Evolutionary conservation across 1,140 invertebrate species (phyloP).

Genomic region (Ceratoteleas bidentatus): DNA sequence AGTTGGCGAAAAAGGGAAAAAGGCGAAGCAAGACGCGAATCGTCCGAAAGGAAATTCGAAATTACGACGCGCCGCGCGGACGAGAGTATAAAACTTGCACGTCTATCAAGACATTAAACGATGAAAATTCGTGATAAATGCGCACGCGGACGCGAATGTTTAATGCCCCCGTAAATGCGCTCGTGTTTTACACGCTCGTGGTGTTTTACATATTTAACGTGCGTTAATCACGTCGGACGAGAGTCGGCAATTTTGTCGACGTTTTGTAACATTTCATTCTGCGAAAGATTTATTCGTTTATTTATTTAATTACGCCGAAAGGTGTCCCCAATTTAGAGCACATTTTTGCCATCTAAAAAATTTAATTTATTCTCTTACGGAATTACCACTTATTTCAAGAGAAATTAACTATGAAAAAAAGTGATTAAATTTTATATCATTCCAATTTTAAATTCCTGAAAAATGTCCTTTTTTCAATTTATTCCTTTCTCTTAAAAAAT

Average conservation of each 20-base stretch:
- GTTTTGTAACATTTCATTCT: neutral
- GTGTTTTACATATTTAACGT: neutral
- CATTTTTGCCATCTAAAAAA: no score
- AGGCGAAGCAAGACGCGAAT: no score
- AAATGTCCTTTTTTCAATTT: no score
- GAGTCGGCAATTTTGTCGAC: neutral
- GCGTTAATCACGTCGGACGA: neutral
- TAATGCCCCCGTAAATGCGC: neutral
- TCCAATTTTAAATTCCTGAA: no score
- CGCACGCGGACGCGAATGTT: neutral
- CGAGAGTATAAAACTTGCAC: neutral
- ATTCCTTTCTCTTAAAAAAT: no score
- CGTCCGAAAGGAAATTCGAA: neutral
- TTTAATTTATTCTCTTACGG: no score
- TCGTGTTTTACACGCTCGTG: neutral
- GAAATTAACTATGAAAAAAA: no score
- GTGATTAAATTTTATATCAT: no score
- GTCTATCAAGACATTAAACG: neutral
- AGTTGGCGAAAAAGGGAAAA: neutral
- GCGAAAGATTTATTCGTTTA: neutral
- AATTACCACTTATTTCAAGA: no score
- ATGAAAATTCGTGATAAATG: neutral
- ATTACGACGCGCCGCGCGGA: neutral
- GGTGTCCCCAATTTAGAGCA: no score
- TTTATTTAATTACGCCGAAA: no score